These are phyloP conservation scores for Pangasius larnaudii DNA, from an alignment of 2,797 vertebrate species.

Conservation along the genomic window DNA sequence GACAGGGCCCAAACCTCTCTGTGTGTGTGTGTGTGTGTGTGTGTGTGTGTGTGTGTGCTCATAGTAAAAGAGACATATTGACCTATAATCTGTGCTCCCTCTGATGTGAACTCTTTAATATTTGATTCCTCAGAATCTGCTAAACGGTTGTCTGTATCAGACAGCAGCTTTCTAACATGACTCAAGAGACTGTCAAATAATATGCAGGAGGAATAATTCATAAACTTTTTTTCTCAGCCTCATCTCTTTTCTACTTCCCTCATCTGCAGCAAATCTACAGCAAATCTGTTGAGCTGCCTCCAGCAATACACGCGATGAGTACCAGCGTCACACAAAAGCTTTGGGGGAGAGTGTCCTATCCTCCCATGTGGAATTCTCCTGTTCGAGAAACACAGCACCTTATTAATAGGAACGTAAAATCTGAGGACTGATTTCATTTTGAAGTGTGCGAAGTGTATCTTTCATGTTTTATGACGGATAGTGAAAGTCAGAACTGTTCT, in stretches of 20 bases:
- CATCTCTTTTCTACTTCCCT: background rate
- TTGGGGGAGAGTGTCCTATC: background rate
- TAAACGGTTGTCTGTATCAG: slow-evolving; percentile 46
- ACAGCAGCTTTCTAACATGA: slow-evolving; percentile 56
- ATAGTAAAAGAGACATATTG: slow-evolving; percentile 48
- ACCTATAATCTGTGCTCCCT: slow-evolving; percentile 49
- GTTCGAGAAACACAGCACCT: background rate
- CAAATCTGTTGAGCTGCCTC: background rate
- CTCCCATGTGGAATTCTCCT: background rate
- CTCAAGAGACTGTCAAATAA: slow-evolving; percentile 63
- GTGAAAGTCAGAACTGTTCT: background rate
- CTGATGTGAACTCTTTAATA: slow-evolving; percentile 70
- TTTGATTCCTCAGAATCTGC: slow-evolving; percentile 65
- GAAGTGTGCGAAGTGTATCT: background rate
- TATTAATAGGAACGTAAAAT: background rate
- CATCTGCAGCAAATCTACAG: background rate
- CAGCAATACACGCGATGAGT: background rate
- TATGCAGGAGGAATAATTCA: slow-evolving; percentile 70
- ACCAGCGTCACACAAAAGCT: background rate
- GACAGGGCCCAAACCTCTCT: slow-evolving; percentile 21
- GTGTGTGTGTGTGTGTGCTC: slow-evolving; percentile 46
- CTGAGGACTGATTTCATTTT: background rate
- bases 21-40: slow-evolving; percentile 50
- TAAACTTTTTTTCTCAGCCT: slow-evolving; percentile 28
- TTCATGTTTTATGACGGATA: background rate